A percentile compares a stretch with the other conserved stretches of the same genome.
Conservation (phyloP, 2,888 invertebrate species). For the Ochropacha duplaris region DNA sequence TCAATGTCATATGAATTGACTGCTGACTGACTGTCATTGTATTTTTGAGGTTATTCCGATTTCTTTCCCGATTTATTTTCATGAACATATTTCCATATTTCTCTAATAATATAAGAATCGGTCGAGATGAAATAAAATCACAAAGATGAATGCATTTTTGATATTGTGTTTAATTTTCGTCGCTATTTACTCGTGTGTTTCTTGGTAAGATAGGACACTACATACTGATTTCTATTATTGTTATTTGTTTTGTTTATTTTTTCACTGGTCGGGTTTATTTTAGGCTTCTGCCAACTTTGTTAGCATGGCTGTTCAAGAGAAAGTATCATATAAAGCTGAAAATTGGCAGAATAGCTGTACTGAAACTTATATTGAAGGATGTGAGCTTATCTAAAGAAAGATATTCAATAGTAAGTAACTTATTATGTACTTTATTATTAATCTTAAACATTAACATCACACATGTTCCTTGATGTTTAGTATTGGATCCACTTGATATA, state of each 20-base stretch:
- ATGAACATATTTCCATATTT: constrained; percentile 9
- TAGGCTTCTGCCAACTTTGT: constrained; percentile 89
- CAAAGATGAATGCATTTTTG: constrained; percentile 65
- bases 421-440: not conserved
- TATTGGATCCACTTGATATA: too few relatives aligned
- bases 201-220: constrained; percentile 76
- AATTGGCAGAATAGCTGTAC: constrained; percentile 91
- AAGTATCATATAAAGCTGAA: constrained; percentile 90
- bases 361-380: constrained; percentile 90
- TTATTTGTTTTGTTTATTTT: constrained; percentile 51
- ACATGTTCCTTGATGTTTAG: too few relatives aligned
- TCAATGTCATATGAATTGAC: too few relatives aligned
- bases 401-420: constrained; percentile 86
- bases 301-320: constrained; percentile 91
- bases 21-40: not conserved
- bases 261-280: constrained; percentile 42
- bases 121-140: constrained; percentile 40
- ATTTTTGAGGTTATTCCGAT: constrained; percentile 8
- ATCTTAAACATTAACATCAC: too few relatives aligned
- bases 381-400: constrained; percentile 91
- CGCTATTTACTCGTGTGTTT: constrained; percentile 83
- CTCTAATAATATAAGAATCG: constrained; percentile 22
- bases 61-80: constrained; percentile 1
- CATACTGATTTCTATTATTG: constrained; percentile 53
- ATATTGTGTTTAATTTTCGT: constrained; percentile 63